These are phyloP conservation scores for Pachypsylla venusta DNA, from an alignment of 1,140 invertebrate species.

Conservation along the genomic window DNA sequence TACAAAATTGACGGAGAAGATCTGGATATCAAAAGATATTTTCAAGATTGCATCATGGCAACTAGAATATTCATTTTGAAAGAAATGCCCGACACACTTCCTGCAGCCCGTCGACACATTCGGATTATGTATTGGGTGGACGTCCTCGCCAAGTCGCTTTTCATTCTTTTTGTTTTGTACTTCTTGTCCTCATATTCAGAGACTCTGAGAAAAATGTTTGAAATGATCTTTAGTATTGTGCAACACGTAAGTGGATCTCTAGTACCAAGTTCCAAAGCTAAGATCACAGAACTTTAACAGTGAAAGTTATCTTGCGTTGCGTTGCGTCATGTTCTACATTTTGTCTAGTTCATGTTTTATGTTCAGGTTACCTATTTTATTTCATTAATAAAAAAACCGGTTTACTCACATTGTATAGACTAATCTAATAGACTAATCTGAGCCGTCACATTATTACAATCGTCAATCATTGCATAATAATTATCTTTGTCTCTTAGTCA, in stretches of 20 bases:
- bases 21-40: conserved; percentile 53
- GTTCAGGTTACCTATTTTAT: background rate
- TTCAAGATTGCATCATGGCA: conserved; percentile 51
- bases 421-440: no score
- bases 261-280: background rate
- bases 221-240: background rate
- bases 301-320: conserved; percentile 2
- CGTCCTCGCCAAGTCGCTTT: conserved; percentile 33
- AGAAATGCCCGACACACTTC: conserved; percentile 66
- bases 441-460: no score
- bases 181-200: background rate
- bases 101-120: conserved; percentile 61
- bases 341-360: background rate
- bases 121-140: conserved; percentile 48
- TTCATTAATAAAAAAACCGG: background rate
- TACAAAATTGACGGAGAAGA: conserved; percentile 56
- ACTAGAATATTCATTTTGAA: conserved; percentile 63
- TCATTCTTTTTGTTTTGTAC: conserved; percentile 32
- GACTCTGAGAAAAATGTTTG: background rate
- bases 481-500: no score
- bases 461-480: no score
- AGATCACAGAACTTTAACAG: conserved; percentile 8
- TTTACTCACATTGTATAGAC: background rate
- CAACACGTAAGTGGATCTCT: background rate
- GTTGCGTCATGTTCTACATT: conserved; percentile 1